Base-by-base conservation (phyloP, 1,140 invertebrate species). In the Acromyrmex heyeri region DNA sequence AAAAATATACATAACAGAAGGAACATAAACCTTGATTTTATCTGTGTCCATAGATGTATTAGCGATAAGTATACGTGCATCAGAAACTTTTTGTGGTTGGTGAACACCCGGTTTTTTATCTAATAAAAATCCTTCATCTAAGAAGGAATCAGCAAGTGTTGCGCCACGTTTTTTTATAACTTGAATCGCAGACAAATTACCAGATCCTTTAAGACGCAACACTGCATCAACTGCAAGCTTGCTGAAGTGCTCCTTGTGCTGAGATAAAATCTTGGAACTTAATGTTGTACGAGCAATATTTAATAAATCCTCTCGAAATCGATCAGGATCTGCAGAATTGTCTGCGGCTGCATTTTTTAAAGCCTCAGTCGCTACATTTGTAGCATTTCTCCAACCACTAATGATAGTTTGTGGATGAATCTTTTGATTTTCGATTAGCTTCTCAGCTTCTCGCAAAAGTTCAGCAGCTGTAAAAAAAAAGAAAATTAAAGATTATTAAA, bases 31-130 rank as follows among this genome's bases (percentile, higher is more conserved):
- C 96, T 99, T 99, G 88, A 99, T 99, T 96, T 99, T 99, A 93
- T 99, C 99, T 24, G 99, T 99, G 95, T 99, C 99, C 99, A 99
- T 99, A 0, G 99, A 98, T 53, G 99, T 99, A 93, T 99, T 99
- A n/a, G 99, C 99, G 93, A 99, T 99, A 16, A 99, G 96, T 93
- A 99, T 99, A 97, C 98, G 14, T 0, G 99, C 99, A 93, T 97
- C 92, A 8, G 91, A 85, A 75, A 96, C 92, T 97, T 96, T 96
- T 92, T 98, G 98, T 12, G 98, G 98, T 93, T 99, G 98, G 94
- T 98, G 97, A 69, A 97, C 96, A 65, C 99, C 99, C 21, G 98
- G 97, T 95, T 99, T 99, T 93, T 99, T 99, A 94, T 99, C 99
- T 83, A 99, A 95, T 30, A 99, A 96, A 94, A 99, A 99, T 85